Evolutionary conservation across 35 echinoderm and acorn worm genomes (phyloP), one percentile per base, ranked within the genome.

Genomic region (Diadema setosum): DNA sequence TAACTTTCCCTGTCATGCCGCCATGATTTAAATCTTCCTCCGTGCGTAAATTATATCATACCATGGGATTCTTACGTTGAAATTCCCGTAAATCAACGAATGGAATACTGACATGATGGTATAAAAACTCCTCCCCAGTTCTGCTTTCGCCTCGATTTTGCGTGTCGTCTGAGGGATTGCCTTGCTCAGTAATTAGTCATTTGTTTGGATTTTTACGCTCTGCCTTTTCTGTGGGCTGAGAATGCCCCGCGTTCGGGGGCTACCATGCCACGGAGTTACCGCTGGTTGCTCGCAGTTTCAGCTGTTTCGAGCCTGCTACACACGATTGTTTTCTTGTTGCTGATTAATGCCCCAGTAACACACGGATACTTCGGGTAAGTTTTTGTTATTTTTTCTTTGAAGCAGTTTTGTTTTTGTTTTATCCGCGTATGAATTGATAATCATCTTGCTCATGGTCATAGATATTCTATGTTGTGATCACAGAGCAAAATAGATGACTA

Each of bases 191-290:
- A n/a, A n/a, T n/a, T n/a, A n/a, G n/a, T n/a, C n/a, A n/a, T 26
- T 34, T 32, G 63, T 67, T 67, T 67, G 63, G 63, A 33, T 67
- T 67, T 67, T 67, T 67, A 67, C 63, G 63, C 5, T 67, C 37
- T 67, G 63, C 63, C 63, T 67, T 67, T 67, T 78, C 44, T 35
- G 39, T 21, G 73, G 73, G 73, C 73, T 78, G 73, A 78, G 73
- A 78, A 78, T 78, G 73, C 73, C 73, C 73, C 34, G 39, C 73
- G 73, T 78, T 36, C 73, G 40, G 40, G 73, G 73, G 73, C 73
- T 78, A 78, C 73, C 73, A 78, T 78, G 73, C 73, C 29, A 42
- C 35, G 73, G 33, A 39, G 73, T 78, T 44, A 78, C 73, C 40
- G 37, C 40, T 5, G 73, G 73, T 34, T 78, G 73, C 73, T 78